Base-by-base conservation (phyloP, 2,888 invertebrate species). In the Dyspetes luteomarginatus region DNA sequence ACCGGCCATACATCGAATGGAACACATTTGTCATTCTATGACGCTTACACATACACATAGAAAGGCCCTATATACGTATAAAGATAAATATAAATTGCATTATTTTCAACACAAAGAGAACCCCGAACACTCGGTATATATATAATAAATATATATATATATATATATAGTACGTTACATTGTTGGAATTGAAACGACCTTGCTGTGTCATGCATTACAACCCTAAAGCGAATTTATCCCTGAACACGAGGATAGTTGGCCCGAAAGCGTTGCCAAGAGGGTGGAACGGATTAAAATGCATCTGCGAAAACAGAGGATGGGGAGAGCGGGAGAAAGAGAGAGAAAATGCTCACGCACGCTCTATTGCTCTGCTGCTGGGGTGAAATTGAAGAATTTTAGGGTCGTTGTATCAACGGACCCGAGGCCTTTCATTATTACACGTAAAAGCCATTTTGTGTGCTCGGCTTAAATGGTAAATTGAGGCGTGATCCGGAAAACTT, bases 231-330 rank as follows among this genome's bases (percentile, higher is more conserved):
- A 68, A 78, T 78, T 58, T 50, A 67, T 45, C 72, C 60, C 67
- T 30, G 55, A 48, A 56, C 22, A 41, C 24, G 48, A 30, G 52
- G 62, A 62, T 75, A 52, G 62, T 67, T 68, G 50, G 55, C 73
- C 58, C 52, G 26, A 55, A 12, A 58, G 41, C 82, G 84, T 85
- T 82, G 62, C 80, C 68, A 43, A 50, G 75, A 62, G 78, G 58
- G 83, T 84, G 82, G 67, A 83, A 82, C 50, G 73, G 82, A 86
- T 88, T 87, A 87, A 86, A 88, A 87, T 84, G 84, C 85, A 86
- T 82, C 75, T 75, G 74, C 65, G 62, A 73, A 58, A 69, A 77
- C 43, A 15, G 67, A 41, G 60, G 64, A 62, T 22, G 22, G 58
- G 52, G 48, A n/a, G 22, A 28, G 55, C 41, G 48, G 9, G 22